These are phyloP conservation scores for Nyctalus aviator DNA, from an alignment of 2,797 vertebrate species.

Conservation along the genomic window DNA sequence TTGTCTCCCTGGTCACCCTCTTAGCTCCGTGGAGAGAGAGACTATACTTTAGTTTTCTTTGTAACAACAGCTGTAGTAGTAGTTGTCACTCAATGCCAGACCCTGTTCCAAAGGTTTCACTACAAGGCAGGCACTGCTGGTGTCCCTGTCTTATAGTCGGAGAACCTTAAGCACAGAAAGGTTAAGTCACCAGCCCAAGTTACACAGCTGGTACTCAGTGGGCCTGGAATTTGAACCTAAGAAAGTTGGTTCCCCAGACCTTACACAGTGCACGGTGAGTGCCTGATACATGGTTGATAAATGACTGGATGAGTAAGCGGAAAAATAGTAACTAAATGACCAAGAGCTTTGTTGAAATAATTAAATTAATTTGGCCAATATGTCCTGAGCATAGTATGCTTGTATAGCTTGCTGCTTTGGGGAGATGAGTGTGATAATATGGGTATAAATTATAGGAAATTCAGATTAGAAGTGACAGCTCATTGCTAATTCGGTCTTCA, in stretches of 20 bases:
- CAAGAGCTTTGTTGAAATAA: conserved; percentile 59
- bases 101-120: background rate
- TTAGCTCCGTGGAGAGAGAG: background rate
- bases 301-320: background rate
- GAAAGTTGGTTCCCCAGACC: background rate
- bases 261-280: background rate
- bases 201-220: background rate
- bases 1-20: background rate
- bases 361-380: conserved; percentile 40
- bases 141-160: background rate
- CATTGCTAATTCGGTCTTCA: conserved; percentile 80
- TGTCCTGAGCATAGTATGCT: background rate
- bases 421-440: conserved; percentile 62
- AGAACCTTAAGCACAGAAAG: conserved; percentile 25
- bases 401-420: background rate
- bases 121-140: background rate
- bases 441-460: conserved; percentile 82
- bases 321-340: conserved; percentile 47
- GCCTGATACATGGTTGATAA: background rate
- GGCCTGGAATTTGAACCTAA: conserved; percentile 8
- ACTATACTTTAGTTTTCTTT: background rate
- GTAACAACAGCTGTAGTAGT: background rate
- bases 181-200: background rate
- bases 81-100: background rate
- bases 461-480: conserved; percentile 84